Evolutionary conservation across 2,797 vertebrate species (phyloP).

Genomic region (Arctocebus calabarensis): DNA sequence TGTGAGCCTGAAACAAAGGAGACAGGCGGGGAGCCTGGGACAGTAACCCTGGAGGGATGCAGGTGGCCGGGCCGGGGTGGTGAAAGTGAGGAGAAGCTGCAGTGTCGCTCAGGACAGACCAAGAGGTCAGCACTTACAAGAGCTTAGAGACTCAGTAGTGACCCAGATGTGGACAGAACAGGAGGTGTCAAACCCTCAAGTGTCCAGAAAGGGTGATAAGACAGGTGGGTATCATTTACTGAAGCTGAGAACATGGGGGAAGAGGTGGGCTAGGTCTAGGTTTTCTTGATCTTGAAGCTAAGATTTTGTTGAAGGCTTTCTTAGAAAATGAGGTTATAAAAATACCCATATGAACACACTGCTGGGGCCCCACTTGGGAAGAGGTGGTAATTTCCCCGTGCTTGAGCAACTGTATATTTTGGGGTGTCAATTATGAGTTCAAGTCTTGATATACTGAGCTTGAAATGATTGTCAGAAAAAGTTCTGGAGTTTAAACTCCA

Average conservation of each 20-base stretch:
- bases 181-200: not conserved
- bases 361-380: not conserved
- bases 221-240: too few relatives aligned
- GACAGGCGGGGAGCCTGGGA: not conserved
- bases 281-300: not conserved
- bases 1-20: not conserved
- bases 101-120: not conserved
- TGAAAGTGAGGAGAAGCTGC: not conserved
- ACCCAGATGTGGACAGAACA: not conserved
- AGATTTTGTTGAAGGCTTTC: not conserved
- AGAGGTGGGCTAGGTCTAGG: not conserved
- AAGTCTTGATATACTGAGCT: not conserved
- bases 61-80: accelerated
- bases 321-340: not conserved
- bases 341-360: not conserved
- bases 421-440: not conserved
- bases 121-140: not conserved
- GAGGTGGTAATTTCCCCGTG: not conserved
- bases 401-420: not conserved
- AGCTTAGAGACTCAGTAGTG: not conserved
- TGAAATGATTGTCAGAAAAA: not conserved
- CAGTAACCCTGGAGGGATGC: too few relatives aligned
- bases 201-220: not conserved
- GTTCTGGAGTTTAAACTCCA: not conserved
- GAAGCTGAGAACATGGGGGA: not conserved